Evolutionary conservation across 1,140 invertebrate genomes (phyloP), one percentile per base, ranked within the genome.

Genomic region (Periplaneta americana): DNA sequence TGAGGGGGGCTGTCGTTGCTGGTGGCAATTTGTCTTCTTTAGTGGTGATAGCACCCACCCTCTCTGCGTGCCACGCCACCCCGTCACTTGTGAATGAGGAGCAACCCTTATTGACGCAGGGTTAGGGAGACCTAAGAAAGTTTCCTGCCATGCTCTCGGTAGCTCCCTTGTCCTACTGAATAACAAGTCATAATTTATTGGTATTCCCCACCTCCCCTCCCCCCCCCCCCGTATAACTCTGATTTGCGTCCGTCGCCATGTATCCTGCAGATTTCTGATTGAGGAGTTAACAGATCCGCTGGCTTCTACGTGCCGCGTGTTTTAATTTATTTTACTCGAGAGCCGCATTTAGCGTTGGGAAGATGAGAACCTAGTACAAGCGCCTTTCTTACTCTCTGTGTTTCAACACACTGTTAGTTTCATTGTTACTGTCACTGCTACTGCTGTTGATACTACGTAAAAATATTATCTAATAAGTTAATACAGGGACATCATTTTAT

Each of bases 21-120:
- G 75, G 33, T 77, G 75, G 75, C 35, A 36, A 77, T 77, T 77
- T 77, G 75, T 77, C 75, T 77, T 77, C 33, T 77, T 77, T 77
- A 77, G 75, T 77, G 75, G 33, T 77, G 75, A 77, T 77, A 36
- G 31, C 35, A 34, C 35, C 75, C 75, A 77, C 75, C 75, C 75
- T 36, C 75, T 28, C 1, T 33, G 3, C 57, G n/a, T 66, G 17
- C n/a, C 57, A n/a, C n/a, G 28, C 48, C 48, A n/a, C 48, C 17
- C 48, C 22, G 8, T n/a, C 5, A 66, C 48, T 66, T 66, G 48
- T 66, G 48, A 66, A 66, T 66, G 48, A 66, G n/a, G n/a, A n/a
- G 48, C 48, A 66, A 66, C 48, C 48, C 48, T 66, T 66, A 66
- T 66, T 66, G 48, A 66, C 28, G 48, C 48, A 66, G 13, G 48